A percentile compares a stretch with the other conserved stretches of the same genome.
Conservation (phyloP, 1,140 invertebrate genomes). For the Daktulosphaira vitifoliae region DNA sequence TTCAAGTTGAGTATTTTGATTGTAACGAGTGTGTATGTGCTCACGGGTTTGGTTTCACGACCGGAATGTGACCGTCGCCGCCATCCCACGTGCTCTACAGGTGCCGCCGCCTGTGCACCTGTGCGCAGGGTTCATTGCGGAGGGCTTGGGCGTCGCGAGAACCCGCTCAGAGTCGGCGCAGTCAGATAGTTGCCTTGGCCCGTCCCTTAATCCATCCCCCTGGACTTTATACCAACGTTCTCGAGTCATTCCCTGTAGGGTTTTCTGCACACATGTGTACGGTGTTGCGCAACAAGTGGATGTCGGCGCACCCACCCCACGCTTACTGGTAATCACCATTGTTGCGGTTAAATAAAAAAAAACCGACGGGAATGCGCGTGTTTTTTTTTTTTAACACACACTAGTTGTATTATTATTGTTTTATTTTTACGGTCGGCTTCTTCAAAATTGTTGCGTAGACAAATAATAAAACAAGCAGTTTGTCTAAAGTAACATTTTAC, state of each 20-base stretch:
- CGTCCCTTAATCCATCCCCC: neutral
- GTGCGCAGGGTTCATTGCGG: slow-evolving; percentile 19
- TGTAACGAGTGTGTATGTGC: neutral
- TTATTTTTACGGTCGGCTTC: neutral
- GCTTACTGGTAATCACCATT: neutral
- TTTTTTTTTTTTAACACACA: neutral
- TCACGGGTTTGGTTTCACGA: slow-evolving; percentile 29
- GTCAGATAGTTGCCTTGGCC: neutral
- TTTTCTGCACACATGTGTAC: slow-evolving; percentile 23
- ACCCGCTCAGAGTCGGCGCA: neutral
- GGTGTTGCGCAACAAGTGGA: slow-evolving; percentile 27
- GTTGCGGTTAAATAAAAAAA: neutral
- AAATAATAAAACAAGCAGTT: too few relatives aligned
- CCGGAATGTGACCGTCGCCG: slow-evolving; percentile 24
- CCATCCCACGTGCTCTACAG: slow-evolving; percentile 31
- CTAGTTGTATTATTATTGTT: neutral
- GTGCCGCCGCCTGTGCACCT: slow-evolving; percentile 27
- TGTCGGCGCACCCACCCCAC: neutral
- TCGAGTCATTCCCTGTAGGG: neutral
- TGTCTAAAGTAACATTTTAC: too few relatives aligned
- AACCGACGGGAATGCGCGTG: neutral
- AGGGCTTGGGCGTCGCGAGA: neutral
- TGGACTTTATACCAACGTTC: neutral
- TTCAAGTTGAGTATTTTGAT: too few relatives aligned
- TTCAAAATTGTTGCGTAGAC: too few relatives aligned